These are phyloP conservation scores for Diphyllodes magnificus DNA, from an alignment of 2,113 vertebrate genomes.

Conservation along the genomic window DNA sequence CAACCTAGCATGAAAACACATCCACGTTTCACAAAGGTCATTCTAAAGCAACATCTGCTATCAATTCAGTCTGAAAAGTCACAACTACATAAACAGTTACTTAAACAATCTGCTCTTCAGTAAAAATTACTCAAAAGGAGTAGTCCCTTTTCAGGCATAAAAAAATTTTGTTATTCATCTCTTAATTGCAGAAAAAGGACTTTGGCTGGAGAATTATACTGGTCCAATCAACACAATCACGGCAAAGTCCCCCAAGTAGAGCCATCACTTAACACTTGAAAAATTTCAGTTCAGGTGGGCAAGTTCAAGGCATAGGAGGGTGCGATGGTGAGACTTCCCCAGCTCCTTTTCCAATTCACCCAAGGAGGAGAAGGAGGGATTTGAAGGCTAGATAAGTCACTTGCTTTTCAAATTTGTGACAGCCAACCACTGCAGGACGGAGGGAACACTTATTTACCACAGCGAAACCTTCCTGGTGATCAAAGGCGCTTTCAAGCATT, in stretches of 20 bases:
- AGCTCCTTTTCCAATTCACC: not conserved
- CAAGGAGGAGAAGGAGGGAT: accelerated
- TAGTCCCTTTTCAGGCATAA: not conserved
- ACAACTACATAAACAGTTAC: slow-evolving; percentile 15
- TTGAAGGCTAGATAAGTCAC: not conserved
- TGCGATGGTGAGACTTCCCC: accelerated
- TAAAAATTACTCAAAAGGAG: not conserved
- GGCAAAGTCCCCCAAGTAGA: not conserved
- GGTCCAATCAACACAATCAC: too few relatives aligned
- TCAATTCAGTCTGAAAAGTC: slow-evolving; percentile 11
- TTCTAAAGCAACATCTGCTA: slow-evolving; percentile 40
- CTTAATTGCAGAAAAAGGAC: not conserved
- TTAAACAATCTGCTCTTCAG: not conserved
- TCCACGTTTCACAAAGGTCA: not conserved
- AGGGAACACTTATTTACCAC: not conserved
- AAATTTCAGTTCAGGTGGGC: not conserved
- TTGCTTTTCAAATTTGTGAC: not conserved
- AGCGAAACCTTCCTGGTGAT: not conserved
- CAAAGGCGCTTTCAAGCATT: not conserved
- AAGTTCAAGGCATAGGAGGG: accelerated
- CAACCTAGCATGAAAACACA: slow-evolving; percentile 35
- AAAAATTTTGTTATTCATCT: not conserved
- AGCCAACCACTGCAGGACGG: accelerated
- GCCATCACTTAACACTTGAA: not conserved
- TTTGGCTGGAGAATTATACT: not conserved